phyloP scores from a whole-genome alignment of 1,140 invertebrate genomes.

The Dolichoris vasculosae region DNA sequence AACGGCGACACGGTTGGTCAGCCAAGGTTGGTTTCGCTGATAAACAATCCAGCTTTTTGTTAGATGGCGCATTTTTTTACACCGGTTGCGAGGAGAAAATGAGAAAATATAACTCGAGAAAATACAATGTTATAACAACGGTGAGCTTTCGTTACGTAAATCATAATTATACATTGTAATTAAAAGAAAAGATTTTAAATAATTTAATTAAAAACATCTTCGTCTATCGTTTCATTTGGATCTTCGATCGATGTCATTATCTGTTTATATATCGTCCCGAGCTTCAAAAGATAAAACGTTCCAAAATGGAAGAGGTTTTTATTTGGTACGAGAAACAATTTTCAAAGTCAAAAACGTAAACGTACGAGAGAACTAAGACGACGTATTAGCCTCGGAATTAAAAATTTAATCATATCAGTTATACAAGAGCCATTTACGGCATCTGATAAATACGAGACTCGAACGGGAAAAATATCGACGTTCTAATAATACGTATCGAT shows the following conservation, averaged over 20 bases:
- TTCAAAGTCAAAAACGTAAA: not conserved
- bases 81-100: not conserved
- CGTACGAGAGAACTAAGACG: not conserved
- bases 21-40: conserved; percentile 30
- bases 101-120: not conserved
- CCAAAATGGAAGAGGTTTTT: not conserved
- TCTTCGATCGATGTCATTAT: not conserved
- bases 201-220: not conserved
- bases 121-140: not conserved
- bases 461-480: not conserved
- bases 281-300: not conserved
- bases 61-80: conserved; percentile 23
- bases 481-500: not conserved
- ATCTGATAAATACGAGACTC: not conserved
- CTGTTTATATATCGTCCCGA: not conserved
- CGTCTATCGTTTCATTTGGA: not conserved
- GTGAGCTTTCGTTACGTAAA: not conserved
- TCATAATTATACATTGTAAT: not conserved
- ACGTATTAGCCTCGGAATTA: not conserved
- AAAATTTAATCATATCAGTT: conserved; percentile 6
- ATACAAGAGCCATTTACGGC: not conserved
- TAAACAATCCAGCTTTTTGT: conserved; percentile 39
- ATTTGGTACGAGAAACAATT: not conserved
- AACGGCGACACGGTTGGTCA: conserved; percentile 32
- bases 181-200: not conserved